Evolutionary conservation across 2,797 vertebrate species (phyloP).

Genomic region (Sylvia borin): DNA sequence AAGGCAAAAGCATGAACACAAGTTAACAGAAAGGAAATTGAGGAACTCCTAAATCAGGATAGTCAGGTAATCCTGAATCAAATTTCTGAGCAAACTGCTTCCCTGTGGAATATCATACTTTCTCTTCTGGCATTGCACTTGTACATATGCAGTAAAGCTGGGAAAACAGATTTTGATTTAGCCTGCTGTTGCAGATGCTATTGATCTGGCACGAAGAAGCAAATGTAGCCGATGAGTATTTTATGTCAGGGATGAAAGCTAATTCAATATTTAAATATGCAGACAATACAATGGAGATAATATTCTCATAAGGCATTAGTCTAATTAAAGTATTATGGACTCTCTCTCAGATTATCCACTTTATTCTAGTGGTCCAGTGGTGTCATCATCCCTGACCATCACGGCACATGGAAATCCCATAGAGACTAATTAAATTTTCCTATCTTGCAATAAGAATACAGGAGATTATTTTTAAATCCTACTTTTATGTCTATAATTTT

Average conservation of each 20-base stretch:
- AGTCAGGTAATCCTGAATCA: background rate
- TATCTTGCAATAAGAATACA: background rate
- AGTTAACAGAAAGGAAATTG: background rate
- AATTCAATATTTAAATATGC: conserved; percentile 12
- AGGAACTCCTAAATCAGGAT: background rate
- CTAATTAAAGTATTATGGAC: conserved; percentile 19
- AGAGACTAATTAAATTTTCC: conserved; percentile 30
- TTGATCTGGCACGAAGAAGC: background rate
- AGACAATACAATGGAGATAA: conserved; percentile 14
- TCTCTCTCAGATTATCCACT: conserved; percentile 15
- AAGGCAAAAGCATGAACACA: background rate
- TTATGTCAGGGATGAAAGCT: background rate
- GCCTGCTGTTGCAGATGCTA: background rate
- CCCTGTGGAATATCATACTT: background rate
- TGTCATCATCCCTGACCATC: conserved; percentile 1
- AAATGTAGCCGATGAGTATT: background rate
- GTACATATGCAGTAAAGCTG: background rate
- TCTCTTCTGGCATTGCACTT: background rate
- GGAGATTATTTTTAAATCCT: conserved; percentile 14
- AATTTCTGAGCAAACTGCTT: background rate
- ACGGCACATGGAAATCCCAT: background rate
- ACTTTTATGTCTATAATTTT: background rate
- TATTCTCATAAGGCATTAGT: background rate
- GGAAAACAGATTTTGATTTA: background rate
- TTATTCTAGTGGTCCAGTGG: background rate